Percentiles rank a stretch among this genome's conserved stretches.
phyloP scores from a whole-genome alignment of 2,797 vertebrate genomes.

The Sciurus vulgaris region DNA sequence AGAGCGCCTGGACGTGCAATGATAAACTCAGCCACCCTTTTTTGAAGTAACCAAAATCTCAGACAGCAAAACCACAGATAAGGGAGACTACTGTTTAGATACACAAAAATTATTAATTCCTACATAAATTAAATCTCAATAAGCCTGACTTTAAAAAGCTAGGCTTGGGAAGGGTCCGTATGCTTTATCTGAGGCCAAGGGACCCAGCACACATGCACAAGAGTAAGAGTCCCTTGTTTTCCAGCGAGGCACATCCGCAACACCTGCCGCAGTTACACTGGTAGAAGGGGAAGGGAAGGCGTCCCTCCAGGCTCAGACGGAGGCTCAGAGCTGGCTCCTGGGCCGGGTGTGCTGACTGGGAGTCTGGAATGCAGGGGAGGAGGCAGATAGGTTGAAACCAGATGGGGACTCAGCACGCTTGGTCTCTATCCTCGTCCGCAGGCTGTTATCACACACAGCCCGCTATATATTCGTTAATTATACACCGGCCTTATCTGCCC shows the following conservation, averaged over 20 bases:
- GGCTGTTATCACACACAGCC: not conserved
- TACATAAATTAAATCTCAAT: too few species aligned
- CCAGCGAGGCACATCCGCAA: not conserved
- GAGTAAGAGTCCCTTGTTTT: too few species aligned
- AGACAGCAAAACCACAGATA: too few species aligned
- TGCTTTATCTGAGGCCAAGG: not conserved
- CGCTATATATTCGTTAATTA: constrained; percentile 68
- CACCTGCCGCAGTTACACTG: fast-evolving
- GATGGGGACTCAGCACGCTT: fast-evolving
- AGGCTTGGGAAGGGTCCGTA: not conserved
- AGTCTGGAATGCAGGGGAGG: not conserved
- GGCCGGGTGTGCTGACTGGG: not conserved
- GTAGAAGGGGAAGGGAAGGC: too few species aligned
- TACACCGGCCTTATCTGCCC: constrained; percentile 47
- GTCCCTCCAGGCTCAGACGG: not conserved
- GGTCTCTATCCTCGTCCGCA: not conserved
- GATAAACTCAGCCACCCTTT: too few species aligned
- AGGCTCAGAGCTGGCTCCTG: not conserved
- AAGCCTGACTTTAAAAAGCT: too few species aligned
- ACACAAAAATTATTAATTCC: too few species aligned
- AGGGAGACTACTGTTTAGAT: too few species aligned
- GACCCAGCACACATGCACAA: too few species aligned
- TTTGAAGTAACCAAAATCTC: too few species aligned
- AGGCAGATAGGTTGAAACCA: not conserved
- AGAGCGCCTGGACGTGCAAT: too few species aligned